Evolutionary conservation across 2,113 vertebrate genomes (phyloP), one percentile per base, ranked within the genome.

Genomic region (Acrocephalus kingi): DNA sequence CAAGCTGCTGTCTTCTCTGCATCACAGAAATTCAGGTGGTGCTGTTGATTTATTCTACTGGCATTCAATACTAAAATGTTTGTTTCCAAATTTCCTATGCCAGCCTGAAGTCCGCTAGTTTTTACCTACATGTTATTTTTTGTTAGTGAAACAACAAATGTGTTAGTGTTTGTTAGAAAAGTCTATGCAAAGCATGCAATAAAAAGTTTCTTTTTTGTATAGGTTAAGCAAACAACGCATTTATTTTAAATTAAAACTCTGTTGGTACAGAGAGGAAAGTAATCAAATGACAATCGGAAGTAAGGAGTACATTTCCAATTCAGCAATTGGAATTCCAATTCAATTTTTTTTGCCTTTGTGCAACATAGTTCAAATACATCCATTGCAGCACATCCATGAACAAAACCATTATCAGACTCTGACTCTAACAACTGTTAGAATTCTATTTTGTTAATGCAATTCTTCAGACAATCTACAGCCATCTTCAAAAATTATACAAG

Each of bases 231-330:
- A 89, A 77, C 16, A 78, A 93, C 2, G 63, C 2, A 20, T 97
- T 97, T 94, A 95, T 94, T 97, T 95, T 89, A 86, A 89, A 51
- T 77, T 93, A 86, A 84, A 86, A 27, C 18, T 27, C 87, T 1
- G 3, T 93, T 89, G 30, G 30, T 75, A 92, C 67, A 55, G 4
- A 67, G 8, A 58, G 6, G 4, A 73, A 56, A 45, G 31, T 15
- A 86, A 76, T 48, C n/a, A 80, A 87, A 73, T 24, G 5, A 55
- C 35, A 87, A 63, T 3, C 4, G 4, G 35, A 72, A 82, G 17
- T 23, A 45, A 31, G 35, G 10, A 66, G 7, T 48, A 39, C 13
- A 20, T 31, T 88, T 87, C 45, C 58, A 66, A 14, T 20, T 63
- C 7, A 55, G 27, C 56, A 55, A 35, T 3, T 45, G 15, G 19